Conservation (phyloP, 1,140 invertebrate species). For the Bombyx mori region DNA sequence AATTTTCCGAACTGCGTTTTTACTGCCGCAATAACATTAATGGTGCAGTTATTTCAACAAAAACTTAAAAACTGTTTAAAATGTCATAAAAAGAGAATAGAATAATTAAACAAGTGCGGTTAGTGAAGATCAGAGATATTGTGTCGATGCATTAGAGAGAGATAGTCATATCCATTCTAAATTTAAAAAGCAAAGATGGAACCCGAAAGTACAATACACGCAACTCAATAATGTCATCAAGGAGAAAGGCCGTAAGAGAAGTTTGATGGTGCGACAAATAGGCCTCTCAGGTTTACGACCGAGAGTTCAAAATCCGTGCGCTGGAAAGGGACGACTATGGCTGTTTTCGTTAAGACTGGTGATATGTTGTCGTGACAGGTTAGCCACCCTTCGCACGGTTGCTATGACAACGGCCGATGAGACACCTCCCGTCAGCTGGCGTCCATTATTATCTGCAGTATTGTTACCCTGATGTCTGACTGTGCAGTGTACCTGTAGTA, state of each 20-base stretch:
- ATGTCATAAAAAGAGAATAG: conserved; percentile 55
- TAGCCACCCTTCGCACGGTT: conserved; percentile 61
- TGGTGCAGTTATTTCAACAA: conserved; percentile 52
- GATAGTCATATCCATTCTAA: conserved; percentile 52
- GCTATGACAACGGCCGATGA: conserved; percentile 57
- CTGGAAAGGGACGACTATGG: conserved; percentile 22
- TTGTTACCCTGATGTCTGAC: conserved; percentile 45
- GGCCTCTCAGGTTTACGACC: conserved; percentile 29
- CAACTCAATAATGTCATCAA: conserved; percentile 46
- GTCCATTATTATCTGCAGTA: conserved; percentile 59
- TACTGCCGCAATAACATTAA: conserved; percentile 53
- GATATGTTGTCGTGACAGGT: conserved; percentile 56
- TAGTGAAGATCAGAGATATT: conserved; percentile 25
- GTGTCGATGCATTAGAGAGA: conserved; percentile 27
- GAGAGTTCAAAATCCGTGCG: conserved; percentile 46
- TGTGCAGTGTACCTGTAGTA: conserved; percentile 32
- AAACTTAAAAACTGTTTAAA: conserved; percentile 58
- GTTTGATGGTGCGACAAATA: conserved; percentile 32
- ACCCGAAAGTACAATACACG: conserved; percentile 62
- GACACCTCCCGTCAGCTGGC: conserved; percentile 67
- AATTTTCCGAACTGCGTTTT: conserved; percentile 54
- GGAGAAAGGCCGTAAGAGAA: conserved; percentile 45
- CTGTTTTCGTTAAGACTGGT: conserved; percentile 41
- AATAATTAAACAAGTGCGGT: conserved; percentile 53
- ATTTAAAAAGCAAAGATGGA: conserved; percentile 70